Evolutionary conservation across 2,113 vertebrate species (phyloP).

Genomic region (Sceloporus undulatus): DNA sequence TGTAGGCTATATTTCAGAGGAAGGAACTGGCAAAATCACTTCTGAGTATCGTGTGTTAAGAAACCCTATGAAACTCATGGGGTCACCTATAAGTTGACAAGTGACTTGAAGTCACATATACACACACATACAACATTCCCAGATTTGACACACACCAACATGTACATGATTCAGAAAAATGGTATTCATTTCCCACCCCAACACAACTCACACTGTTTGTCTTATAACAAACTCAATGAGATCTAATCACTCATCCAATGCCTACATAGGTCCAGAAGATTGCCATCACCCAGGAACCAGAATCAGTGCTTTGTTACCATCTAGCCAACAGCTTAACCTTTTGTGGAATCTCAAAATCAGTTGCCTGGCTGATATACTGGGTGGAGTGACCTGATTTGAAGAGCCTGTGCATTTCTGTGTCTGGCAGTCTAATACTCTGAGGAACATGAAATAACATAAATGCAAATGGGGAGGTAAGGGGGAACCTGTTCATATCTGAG

Average conservation of each 20-base stretch:
- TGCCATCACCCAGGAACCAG: not conserved
- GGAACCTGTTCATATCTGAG: not conserved
- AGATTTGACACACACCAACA: not conserved
- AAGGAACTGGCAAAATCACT: no score
- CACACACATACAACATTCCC: no score
- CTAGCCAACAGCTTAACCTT: no score
- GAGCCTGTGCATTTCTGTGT: not conserved
- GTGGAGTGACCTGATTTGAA: not conserved
- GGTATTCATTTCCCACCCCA: not conserved
- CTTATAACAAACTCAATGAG: no score
- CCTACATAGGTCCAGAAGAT: no score
- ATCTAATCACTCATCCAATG: not conserved
- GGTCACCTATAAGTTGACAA: no score
- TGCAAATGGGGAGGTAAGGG: no score
- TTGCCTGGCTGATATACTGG: not conserved
- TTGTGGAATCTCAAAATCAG: not conserved
- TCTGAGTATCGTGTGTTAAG: no score
- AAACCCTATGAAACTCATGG: no score
- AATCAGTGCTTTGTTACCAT: not conserved
- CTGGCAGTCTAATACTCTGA: not conserved
- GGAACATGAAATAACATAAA: not conserved
- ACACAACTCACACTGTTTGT: not conserved
- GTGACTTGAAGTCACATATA: no score
- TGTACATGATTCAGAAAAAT: not conserved
- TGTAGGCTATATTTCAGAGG: no score